Evolutionary conservation across 2,797 vertebrate species (phyloP), one percentile per base, ranked within the genome.

Genomic region (Dallia pectoralis): DNA sequence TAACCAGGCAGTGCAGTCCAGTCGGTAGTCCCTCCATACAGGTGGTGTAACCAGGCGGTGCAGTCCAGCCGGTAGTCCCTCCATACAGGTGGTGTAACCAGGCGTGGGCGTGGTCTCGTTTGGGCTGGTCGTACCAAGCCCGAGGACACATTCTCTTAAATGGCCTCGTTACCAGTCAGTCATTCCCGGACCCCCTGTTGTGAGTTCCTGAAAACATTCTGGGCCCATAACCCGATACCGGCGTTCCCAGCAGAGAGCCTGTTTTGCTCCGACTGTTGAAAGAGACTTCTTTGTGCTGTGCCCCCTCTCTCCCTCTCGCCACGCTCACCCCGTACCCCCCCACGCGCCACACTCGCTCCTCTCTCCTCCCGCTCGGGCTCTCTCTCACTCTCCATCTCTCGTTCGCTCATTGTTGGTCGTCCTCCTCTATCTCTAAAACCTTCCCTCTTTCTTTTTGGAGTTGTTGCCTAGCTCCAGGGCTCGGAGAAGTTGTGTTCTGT

Each of bases 221-320:
- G 69, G 44, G 75, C 71, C 72, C 81, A 69, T 69, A 76, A 85
- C 79, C 77, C 81, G 76, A 87, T 74, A 51, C 27, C 76, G 62
- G 70, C 69, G 67, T 67, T 76, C n/a, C 81, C 79, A 84, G 80
- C 77, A 69, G 73, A 82, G 78, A 80, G 74, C 36, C 36, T 40
- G 36, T 40, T 40, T 40, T 40, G 36, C 70, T 65, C 79, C 30
- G 51, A 27, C 70, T 74, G 69, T 77, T 82, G 79, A 89, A 82
- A 81, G 75, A 67, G 29, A 71, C 71, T 61, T 80, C 82, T 86
- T 86, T 89, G 81, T 88, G 73, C 51, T 27, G 29, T 61, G 51
- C 53, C 40, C 25, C 63, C 33, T 30, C 36, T 61, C 51, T 65
- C 25, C 53, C 33, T 30, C 16, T 67, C 61, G 29, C 4, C 5